Conservation (phyloP, 2,113 vertebrate species). For the Diadophis punctatus region DNA sequence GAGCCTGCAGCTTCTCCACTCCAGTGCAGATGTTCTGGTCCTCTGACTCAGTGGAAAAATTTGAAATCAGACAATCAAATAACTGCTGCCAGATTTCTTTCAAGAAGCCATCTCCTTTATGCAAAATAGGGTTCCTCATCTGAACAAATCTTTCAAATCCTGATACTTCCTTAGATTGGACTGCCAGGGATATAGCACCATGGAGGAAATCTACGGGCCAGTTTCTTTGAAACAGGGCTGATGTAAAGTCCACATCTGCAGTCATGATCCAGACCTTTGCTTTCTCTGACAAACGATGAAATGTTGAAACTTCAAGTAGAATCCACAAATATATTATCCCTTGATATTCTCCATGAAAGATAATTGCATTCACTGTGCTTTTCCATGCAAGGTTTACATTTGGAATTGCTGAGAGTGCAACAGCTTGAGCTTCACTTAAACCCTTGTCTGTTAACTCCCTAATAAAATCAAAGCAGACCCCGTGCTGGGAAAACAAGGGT, state of each 20-base stretch:
- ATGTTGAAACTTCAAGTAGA: background rate
- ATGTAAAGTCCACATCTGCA: background rate
- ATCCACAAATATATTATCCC: background rate
- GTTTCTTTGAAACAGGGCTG: background rate
- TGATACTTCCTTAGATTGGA: background rate
- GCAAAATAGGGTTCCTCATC: background rate
- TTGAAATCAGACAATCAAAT: background rate
- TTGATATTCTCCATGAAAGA: background rate
- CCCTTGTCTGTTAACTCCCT: background rate
- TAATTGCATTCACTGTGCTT: background rate
- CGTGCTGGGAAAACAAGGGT: background rate
- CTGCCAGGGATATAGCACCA: background rate
- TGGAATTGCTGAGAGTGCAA: rapidly evolving
- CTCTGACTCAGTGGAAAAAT: rapidly evolving
- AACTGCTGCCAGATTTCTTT: background rate
- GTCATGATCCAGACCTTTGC: background rate
- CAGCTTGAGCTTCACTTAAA: background rate
- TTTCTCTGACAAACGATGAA: too few relatives aligned
- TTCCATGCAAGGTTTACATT: rapidly evolving
- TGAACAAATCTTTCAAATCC: background rate
- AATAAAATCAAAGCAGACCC: background rate
- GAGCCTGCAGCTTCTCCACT: background rate
- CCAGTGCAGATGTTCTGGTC: background rate
- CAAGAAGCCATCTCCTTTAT: background rate
- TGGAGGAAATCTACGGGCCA: background rate